Conservation (phyloP, 2,113 vertebrate species). For the Python bivittatus region DNA sequence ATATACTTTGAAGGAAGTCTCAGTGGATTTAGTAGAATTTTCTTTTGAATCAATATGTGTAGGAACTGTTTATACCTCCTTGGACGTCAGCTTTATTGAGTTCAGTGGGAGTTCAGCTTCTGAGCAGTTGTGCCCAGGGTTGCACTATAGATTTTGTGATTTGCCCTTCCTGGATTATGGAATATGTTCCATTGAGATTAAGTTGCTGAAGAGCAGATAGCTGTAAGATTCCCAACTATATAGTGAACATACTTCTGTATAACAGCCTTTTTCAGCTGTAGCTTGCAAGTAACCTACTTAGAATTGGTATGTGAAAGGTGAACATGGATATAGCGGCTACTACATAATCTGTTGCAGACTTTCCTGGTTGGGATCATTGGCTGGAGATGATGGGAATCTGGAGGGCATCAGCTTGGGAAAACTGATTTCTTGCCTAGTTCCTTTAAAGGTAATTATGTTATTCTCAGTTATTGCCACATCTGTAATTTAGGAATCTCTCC, state of each 20-base stretch:
- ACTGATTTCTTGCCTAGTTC: neutral
- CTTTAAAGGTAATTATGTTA: neutral
- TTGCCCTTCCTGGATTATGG: neutral
- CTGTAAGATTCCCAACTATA: neutral
- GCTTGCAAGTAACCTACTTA: neutral
- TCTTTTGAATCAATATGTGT: neutral
- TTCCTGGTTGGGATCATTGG: neutral
- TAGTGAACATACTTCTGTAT: neutral
- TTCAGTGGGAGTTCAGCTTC: neutral
- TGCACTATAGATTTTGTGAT: neutral
- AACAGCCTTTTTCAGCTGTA: too few relatives aligned
- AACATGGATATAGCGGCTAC: too few relatives aligned
- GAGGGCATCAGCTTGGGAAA: neutral
- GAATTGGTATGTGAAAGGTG: neutral
- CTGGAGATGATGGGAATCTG: neutral
- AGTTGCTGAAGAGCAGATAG: neutral
- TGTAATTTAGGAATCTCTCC: neutral
- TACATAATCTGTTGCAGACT: neutral
- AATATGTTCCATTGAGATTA: neutral
- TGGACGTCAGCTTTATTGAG: neutral
- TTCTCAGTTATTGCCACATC: neutral
- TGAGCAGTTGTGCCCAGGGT: neutral
- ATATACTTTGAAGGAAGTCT: neutral
- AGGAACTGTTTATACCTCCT: neutral
- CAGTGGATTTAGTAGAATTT: neutral